phyloP scores from a whole-genome alignment of 2,113 vertebrate species.

The Cariama cristata region DNA sequence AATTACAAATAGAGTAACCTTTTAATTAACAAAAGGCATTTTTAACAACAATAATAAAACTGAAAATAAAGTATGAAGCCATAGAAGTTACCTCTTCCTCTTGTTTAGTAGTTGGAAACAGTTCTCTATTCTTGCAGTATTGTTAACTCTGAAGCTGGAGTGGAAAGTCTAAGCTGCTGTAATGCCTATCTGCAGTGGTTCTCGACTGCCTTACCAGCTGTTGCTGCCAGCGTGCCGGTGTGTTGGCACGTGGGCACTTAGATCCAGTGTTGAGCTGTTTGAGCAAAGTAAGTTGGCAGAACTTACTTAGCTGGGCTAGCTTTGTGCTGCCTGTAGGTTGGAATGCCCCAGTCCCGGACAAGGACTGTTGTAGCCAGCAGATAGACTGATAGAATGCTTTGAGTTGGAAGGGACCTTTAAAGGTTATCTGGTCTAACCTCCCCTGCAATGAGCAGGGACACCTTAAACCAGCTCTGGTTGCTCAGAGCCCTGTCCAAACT shows the following conservation, averaged over 20 bases:
- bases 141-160: background rate
- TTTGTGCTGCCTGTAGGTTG: background rate
- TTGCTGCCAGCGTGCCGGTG: background rate
- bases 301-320: background rate
- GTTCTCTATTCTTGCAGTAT: background rate
- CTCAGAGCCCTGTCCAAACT: background rate
- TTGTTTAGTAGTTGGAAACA: background rate
- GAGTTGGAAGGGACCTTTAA: background rate
- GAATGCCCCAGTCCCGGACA: background rate
- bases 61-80: background rate
- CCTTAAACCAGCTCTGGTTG: background rate
- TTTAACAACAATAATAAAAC: background rate
- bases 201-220: background rate
- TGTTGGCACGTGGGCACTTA: background rate
- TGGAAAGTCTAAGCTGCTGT: background rate
- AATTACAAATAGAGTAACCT: background rate
- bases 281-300: background rate
- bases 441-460: background rate
- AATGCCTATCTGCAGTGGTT: background rate
- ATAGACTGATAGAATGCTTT: background rate
- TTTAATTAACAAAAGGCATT: background rate
- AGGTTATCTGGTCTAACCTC: background rate
- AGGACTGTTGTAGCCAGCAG: background rate
- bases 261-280: background rate
- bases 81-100: background rate